Evolutionary conservation across 2,797 vertebrate species (phyloP), one percentile per base, ranked within the genome.

Genomic region (Pachyuromys duprasi): DNA sequence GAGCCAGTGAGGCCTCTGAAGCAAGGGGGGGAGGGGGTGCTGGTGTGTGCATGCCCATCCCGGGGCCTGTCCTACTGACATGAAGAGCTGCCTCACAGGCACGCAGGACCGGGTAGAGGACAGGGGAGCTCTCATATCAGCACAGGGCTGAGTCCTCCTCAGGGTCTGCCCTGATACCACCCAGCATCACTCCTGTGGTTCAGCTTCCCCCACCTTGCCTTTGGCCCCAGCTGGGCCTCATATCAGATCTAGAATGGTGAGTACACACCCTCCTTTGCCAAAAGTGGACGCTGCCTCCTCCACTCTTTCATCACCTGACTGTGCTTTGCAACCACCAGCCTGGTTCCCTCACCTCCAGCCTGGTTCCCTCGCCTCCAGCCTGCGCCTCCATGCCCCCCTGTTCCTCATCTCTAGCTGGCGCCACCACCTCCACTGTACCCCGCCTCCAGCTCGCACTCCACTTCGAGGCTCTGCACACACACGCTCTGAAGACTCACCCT

Each of bases 1-100:
- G 9, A 24, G n/a, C 53, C 0, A 45, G 74, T 2, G 5, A 8
- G 28, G 8, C 15, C 1, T 12, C 0, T 13, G 67, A 53, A 20
- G 18, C 45, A 22, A 20, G n/a, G 24, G n/a, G 26, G 60, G n/a
- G 24, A 24, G 26, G 60, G 70, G 36, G 7, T n/a, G 39, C 39
- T 15, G n/a, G 26, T 2, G 24, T 36, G n/a, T 39, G 22, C 24
- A 3, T 22, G 36, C 8, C 17, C 4, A 49, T 18, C 4, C 75
- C 11, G 0, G 3, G 18, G 11, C 13, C 36, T 5, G 78, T 12
- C 67, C 78, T 15, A 0, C 22, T 3, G n/a, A 78, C 2, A 1
- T 4, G 20, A 36, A 9, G 49, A n/a, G 39, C 70, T 39, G 49
- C 75, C 45, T 86, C 31, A 20, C 42, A n/a, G 63, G 49, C 28